Percentiles rank a stretch among this genome's conserved stretches.
phyloP scores from a whole-genome alignment of 1,140 invertebrate species.

The Helicoverpa armigera region DNA sequence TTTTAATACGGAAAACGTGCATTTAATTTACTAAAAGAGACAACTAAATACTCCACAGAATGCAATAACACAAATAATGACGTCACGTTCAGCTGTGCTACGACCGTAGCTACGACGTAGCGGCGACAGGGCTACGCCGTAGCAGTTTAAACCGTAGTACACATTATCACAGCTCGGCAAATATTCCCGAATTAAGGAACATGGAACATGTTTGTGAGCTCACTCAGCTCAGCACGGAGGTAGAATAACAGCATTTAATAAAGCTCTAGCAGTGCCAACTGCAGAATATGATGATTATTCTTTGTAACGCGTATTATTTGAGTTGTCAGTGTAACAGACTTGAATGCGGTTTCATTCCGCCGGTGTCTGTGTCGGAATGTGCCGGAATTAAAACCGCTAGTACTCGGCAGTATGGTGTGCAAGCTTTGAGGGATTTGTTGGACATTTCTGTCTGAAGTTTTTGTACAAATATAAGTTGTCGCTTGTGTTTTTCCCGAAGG shows the following conservation, averaged over 20 bases:
- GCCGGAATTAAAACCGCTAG: slow-evolving; percentile 29
- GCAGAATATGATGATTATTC: slow-evolving; percentile 28
- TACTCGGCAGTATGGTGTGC: not conserved
- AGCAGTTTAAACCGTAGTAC: not conserved
- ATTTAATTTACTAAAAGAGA: not conserved
- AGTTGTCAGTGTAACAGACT: slow-evolving; percentile 15
- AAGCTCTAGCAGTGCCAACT: not conserved
- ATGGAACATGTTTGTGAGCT: too few relatives aligned
- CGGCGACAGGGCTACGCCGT: not conserved
- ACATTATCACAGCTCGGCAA: not conserved
- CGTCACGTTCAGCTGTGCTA: not conserved
- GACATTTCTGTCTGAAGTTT: not conserved
- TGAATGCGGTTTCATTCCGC: slow-evolving; percentile 43
- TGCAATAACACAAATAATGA: not conserved
- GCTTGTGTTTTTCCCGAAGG: not conserved
- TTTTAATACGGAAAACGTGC: slow-evolving; percentile 2
- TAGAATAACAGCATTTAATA: not conserved
- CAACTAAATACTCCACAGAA: not conserved
- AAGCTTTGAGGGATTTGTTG: slow-evolving; percentile 5
- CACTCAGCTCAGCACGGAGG: not conserved
- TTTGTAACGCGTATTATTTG: slow-evolving; percentile 35
- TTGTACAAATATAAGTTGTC: not conserved
- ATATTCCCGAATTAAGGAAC: not conserved
- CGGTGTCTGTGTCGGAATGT: slow-evolving; percentile 26
- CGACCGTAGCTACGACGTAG: slow-evolving; percentile 19